These are phyloP conservation scores for Tauraco hartlaubi DNA, from an alignment of 2,797 vertebrate species.

Conservation along the genomic window DNA sequence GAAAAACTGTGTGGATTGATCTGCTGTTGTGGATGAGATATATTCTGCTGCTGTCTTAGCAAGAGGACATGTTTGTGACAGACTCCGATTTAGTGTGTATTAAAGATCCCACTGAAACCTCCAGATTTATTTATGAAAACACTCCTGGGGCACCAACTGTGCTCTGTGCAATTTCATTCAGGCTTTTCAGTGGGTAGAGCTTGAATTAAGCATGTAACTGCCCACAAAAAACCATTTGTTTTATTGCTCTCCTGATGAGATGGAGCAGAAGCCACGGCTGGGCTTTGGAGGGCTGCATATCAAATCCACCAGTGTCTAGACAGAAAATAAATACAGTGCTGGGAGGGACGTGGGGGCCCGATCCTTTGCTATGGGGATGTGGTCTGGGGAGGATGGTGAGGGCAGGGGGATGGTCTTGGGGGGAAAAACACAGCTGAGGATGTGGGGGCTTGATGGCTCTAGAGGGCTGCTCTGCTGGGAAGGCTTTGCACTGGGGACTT, in stretches of 20 bases:
- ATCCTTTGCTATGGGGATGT: background rate
- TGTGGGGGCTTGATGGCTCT: background rate
- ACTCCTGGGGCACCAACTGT: background rate
- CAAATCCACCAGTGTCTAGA: conserved; percentile 31
- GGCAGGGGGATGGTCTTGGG: background rate
- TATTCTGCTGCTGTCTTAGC: background rate
- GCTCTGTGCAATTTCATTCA: conserved; percentile 2
- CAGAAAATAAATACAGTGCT: background rate
- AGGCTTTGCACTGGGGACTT: background rate
- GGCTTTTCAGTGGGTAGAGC: conserved; percentile 22
- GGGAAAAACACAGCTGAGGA: background rate
- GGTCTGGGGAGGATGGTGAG: background rate
- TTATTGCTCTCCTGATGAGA: conserved; percentile 21
- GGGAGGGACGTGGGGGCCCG: background rate
- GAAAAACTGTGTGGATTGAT: conserved; percentile 32
- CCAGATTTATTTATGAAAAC: conserved; percentile 45
- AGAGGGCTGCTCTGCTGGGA: background rate
- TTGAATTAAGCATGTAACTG: conserved; percentile 30
- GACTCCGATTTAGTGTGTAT: conserved; percentile 15
- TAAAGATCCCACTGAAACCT: conserved; percentile 47
- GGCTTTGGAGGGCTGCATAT: conserved; percentile 11
- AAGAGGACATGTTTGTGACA: conserved; percentile 5
- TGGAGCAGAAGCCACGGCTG: background rate
- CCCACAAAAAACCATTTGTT: background rate
- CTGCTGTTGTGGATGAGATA: background rate